A percentile compares a stretch with the other conserved stretches of the same genome.
These are phyloP conservation scores for Apostichopus leukothele DNA, from an alignment of 53 echinoderm and acorn worm species.

Conservation along the genomic window DNA sequence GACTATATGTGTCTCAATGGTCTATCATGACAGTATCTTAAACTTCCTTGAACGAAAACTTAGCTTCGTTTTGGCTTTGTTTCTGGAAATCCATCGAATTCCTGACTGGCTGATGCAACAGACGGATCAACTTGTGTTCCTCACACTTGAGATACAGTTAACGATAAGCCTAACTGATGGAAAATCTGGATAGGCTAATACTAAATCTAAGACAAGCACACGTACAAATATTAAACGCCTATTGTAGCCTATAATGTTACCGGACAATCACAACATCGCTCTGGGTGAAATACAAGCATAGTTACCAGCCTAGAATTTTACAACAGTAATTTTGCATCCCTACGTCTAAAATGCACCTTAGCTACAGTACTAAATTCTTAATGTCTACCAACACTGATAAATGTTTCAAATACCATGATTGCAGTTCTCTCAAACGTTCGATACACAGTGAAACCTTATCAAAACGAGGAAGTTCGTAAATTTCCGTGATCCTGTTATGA, in stretches of 20 bases:
- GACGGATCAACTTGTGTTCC: not conserved
- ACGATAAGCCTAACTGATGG: not conserved
- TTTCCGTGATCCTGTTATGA: conserved; percentile 3
- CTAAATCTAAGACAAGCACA: not conserved
- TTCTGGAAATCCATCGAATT: too few species aligned
- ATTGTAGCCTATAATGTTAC: not conserved
- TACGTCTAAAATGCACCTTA: too few species aligned
- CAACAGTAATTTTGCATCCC: too few species aligned
- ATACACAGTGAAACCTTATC: not conserved
- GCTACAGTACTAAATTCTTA: too few species aligned
- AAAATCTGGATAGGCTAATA: not conserved
- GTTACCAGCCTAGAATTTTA: too few species aligned
- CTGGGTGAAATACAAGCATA: too few species aligned
- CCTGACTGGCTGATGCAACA: too few species aligned
- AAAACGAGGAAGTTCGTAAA: conserved; percentile 7
- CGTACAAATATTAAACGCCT: not conserved
- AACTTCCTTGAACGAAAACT: too few species aligned
- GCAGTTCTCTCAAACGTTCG: not conserved
- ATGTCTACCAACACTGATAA: not conserved
- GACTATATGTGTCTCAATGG: too few species aligned
- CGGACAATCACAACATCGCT: not conserved
- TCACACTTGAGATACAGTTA: not conserved
- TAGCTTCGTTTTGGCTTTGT: too few species aligned
- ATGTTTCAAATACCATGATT: not conserved
- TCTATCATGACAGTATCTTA: too few species aligned